Evolutionary conservation across 2,797 vertebrate genomes (phyloP), one percentile per base, ranked within the genome.

Genomic region (Mareca strepera): DNA sequence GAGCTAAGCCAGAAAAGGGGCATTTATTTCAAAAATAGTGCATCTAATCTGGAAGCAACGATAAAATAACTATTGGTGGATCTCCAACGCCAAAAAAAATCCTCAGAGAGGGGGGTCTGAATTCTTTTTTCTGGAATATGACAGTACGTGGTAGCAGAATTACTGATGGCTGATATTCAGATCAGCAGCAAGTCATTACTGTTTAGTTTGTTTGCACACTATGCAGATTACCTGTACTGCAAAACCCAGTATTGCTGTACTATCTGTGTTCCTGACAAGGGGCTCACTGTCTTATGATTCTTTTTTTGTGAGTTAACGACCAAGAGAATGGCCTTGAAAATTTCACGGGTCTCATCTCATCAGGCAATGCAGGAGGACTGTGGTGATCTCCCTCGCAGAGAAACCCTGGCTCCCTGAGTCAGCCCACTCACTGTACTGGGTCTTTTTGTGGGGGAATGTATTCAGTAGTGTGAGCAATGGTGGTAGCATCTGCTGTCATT

Each of bases 191-290:
- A 70, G 31, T 18, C 59, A 10, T 16, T 10, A 41, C 59, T 76
- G 29, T 20, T 26, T 11, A 4, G 58, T 2, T 26, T 26, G 28
- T 14, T 17, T 5, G 20, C 46, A 7, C 1, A 25, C 31, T 21
- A 25, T n/a, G 33, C 2, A 0, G 3, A 3, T 23, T 8, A 7
- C 11, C 5, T 2, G 21, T 17, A 17, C 43, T 43, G 70, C 23
- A 28, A 8, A 11, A 29, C 16, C 22, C 58, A 23, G 31, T 3
- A 20, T 15, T 48, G 46, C 46, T 48, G 46, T 48, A 25, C 46
- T 9, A 43, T 41, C 44, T 33, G 69, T 21, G 28, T 6, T 58
- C 29, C 60, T 46, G 26, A 43, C 55, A n/a, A 22, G 26, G 8
- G 35, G 21, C 14, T 28, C 26, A 3, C 14, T 26, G 22, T 25